Conservation (phyloP, 2,113 vertebrate genomes). For the Ahaetulla prasina region DNA sequence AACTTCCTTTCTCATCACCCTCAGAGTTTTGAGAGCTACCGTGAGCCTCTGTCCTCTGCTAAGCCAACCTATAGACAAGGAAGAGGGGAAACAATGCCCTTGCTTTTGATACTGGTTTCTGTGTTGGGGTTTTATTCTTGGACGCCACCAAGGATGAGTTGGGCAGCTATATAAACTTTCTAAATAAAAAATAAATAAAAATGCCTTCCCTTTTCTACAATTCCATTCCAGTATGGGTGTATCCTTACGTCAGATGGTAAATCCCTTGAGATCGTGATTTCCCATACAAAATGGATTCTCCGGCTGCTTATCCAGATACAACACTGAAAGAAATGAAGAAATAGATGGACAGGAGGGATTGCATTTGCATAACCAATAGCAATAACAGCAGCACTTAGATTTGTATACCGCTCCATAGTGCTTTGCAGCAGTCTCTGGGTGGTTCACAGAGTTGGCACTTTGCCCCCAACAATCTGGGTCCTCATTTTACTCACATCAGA, state of each 20-base stretch:
- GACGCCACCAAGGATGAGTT: too few relatives aligned
- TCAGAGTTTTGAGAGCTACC: background rate
- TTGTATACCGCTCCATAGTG: too few relatives aligned
- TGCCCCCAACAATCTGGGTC: too few relatives aligned
- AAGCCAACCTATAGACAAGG: background rate
- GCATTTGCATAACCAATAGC: background rate
- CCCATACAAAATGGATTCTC: background rate
- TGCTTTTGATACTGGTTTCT: background rate
- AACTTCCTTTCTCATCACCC: background rate
- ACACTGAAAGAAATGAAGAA: background rate
- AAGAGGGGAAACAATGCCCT: background rate
- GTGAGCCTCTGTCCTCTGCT: background rate
- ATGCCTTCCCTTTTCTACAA: background rate
- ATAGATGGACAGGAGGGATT: background rate
- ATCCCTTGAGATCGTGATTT: background rate
- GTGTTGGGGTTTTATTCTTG: too few relatives aligned
- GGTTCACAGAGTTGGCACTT: too few relatives aligned
- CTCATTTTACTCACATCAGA: too few relatives aligned
- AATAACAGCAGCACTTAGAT: too few relatives aligned
- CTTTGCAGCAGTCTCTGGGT: too few relatives aligned
- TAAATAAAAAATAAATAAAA: too few relatives aligned
- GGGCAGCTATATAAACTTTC: too few relatives aligned
- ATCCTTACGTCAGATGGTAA: background rate
- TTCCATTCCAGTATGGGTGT: background rate
- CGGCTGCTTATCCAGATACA: background rate